These are phyloP conservation scores for Bicyclus anynana DNA, from an alignment of 1,140 invertebrate genomes.

Conservation along the genomic window DNA sequence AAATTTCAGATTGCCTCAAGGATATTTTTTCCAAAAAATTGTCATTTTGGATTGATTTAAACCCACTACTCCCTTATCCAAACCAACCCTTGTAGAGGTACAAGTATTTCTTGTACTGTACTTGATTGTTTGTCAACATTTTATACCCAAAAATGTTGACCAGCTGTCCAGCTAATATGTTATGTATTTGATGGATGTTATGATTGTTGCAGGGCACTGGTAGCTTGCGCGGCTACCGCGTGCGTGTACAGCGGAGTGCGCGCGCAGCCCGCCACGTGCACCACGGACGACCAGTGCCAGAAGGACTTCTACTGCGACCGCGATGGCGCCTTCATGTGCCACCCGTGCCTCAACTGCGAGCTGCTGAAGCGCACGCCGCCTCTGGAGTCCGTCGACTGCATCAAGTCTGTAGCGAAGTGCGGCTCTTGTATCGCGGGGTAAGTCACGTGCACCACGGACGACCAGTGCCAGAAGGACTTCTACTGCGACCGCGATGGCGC, in stretches of 20 bases:
- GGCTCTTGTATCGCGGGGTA: conserved; percentile 51
- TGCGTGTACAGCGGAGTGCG: conserved; percentile 13
- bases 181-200: not conserved
- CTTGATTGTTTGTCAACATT: too few species aligned
- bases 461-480: conserved; percentile 36
- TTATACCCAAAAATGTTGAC: too few species aligned
- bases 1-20: too few species aligned
- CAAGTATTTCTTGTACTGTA: too few species aligned
- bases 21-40: too few species aligned
- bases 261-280: conserved; percentile 36
- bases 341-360: conserved; percentile 46
- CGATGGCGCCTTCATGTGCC: conserved; percentile 32
- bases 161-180: too few species aligned
- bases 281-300: conserved; percentile 35
- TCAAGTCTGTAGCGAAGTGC: conserved; percentile 46
- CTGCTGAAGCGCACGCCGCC: conserved; percentile 39
- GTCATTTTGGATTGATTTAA: too few species aligned
- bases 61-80: too few species aligned
- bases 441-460: conserved; percentile 36
- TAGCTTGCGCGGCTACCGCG: conserved; percentile 27
- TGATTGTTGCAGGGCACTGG: conserved; percentile 31
- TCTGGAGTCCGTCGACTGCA: conserved; percentile 22
- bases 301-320: conserved; percentile 44
- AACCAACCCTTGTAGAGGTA: too few species aligned
- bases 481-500: conserved; percentile 40